Evolutionary conservation across 2,797 vertebrate genomes (phyloP), one percentile per base, ranked within the genome.

Genomic region (Crypturellus tataupa): DNA sequence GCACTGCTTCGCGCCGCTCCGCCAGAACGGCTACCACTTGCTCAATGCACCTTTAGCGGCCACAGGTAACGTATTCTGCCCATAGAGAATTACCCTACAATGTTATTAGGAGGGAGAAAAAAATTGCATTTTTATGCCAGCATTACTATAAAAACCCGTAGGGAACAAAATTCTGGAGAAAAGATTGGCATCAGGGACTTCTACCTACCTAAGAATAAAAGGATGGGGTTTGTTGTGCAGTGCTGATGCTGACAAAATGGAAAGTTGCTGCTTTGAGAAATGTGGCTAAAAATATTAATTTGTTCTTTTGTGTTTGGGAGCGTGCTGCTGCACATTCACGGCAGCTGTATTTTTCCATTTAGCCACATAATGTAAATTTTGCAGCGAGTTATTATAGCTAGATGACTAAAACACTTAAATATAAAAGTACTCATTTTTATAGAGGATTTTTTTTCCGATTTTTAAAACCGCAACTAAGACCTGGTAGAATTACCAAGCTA

Each of bases 21-120:
- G 98, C 91, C 98, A 99, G 97, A 99, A 98, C 33, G 98, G 98
- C 94, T 99, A 99, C 97, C 98, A 98, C 96, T 97, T 99, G 97
- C 97, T 98, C 44, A 97, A 97, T 85, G 96, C 97, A 92, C 97
- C 98, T 92, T 96, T 98, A 92, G 94, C 98, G 94, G 96, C 98
- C 76, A 93, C 98, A 98, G 99, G 99, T 99, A 98, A 98, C 97
- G 91, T 58, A 62, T 84, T 81, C 64, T 12, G 19, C 64, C 35
- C 79, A 10, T 89, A 77, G 91, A 68, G 39, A 70, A 85, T 80
- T 69, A 75, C 7, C 25, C 6, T 79, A 4, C 47, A 35, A 35
- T 68, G 33, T 60, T 87, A 94, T 37, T 68, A 73, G 64, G 56
- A 85, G 78, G 46, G 40, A 35, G 53, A 19, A 86, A 85, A 68